phyloP scores from a whole-genome alignment of 2,888 invertebrate genomes.

The Meloe dianella region DNA sequence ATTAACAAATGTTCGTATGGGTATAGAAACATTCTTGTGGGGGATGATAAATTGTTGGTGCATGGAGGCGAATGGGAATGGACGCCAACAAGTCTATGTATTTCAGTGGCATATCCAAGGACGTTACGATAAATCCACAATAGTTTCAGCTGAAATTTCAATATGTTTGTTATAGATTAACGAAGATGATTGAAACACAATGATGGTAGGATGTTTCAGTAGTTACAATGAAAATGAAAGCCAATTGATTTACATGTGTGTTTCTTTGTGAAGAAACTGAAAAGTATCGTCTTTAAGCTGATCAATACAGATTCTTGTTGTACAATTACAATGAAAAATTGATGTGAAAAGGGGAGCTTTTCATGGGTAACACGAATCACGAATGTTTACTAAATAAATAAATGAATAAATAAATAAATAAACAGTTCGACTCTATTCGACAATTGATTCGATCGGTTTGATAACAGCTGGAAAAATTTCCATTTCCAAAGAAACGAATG shows the following conservation, averaged over 20 bases:
- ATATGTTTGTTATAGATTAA: not conserved
- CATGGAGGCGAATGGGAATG: not conserved
- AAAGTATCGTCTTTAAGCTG: too few relatives aligned
- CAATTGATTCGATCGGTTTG: not conserved
- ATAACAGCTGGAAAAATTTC: not conserved
- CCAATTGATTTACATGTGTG: not conserved
- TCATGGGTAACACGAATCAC: too few relatives aligned
- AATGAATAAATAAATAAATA: not conserved
- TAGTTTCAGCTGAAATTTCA: conserved; percentile 1
- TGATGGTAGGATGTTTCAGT: not conserved
- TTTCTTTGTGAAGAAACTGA: not conserved
- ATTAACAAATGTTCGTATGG: not conserved
- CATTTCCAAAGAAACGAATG: not conserved
- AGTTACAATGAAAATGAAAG: conserved; percentile 1
- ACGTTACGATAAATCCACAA: not conserved
- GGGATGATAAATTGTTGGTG: not conserved
- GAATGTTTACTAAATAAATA: not conserved
- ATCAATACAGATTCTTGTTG: too few relatives aligned
- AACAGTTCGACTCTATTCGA: not conserved
- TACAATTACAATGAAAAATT: too few relatives aligned
- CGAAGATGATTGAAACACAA: too few relatives aligned
- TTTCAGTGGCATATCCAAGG: conserved; percentile 1
- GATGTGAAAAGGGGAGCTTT: too few relatives aligned
- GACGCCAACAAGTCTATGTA: not conserved
- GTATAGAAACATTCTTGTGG: not conserved